Conservation (phyloP, 1,140 invertebrate genomes). For the Cydia fagiglandana region DNA sequence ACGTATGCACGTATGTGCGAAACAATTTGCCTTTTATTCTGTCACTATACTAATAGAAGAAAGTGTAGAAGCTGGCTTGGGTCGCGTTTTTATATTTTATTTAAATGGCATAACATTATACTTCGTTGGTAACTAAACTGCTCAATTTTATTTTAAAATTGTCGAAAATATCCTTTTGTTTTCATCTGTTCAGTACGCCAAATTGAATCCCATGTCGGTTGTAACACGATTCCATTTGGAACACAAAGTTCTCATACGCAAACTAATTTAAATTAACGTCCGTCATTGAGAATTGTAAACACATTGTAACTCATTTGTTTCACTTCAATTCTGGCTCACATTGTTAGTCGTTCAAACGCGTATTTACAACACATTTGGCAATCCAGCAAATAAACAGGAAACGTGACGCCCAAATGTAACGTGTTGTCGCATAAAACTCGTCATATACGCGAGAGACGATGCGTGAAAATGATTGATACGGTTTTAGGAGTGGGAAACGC, state of each 20-base stretch:
- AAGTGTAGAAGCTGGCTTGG: too few relatives aligned
- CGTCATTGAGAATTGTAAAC: conserved; percentile 20
- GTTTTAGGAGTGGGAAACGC: conserved; percentile 39
- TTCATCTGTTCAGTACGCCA: too few relatives aligned
- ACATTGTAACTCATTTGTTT: conserved; percentile 22
- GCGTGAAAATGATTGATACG: conserved; percentile 61
- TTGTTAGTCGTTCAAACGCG: conserved; percentile 23
- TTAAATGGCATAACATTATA: too few relatives aligned
- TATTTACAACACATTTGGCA: conserved; percentile 7
- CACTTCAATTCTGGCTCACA: conserved; percentile 11
- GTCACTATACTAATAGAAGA: too few relatives aligned
- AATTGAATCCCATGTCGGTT: too few relatives aligned
- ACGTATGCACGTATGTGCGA: too few relatives aligned
- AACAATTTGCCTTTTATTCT: too few relatives aligned
- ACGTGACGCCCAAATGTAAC: conserved; percentile 32
- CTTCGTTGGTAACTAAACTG: too few relatives aligned
- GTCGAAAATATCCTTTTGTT: too few relatives aligned
- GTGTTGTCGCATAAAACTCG: conserved; percentile 45
- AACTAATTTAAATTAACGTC: not conserved
- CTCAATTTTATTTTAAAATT: too few relatives aligned
- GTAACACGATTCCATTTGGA: not conserved
- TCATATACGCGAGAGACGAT: conserved; percentile 47
- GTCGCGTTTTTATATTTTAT: too few relatives aligned
- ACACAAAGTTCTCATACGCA: not conserved
- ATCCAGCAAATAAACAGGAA: conserved; percentile 25